phyloP scores from a whole-genome alignment of 2,113 vertebrate species.

The Eulacestoma nigropectus region DNA sequence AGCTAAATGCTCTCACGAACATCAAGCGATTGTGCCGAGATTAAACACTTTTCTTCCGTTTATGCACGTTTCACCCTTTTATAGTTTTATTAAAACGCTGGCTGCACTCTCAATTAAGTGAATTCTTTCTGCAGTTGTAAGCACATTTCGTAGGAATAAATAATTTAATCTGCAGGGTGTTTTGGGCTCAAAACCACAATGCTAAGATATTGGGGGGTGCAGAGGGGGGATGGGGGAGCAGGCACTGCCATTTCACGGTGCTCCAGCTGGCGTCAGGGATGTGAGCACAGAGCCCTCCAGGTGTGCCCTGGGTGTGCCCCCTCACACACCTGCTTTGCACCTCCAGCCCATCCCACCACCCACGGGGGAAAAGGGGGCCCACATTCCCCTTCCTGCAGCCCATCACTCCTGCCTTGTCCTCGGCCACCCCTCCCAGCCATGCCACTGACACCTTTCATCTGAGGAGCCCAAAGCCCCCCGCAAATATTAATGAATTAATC shows the following conservation, averaged over 20 bases:
- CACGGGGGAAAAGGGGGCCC: accelerated
- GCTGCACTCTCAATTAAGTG: slow-evolving; percentile 29
- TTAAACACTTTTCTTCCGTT: slow-evolving; percentile 35
- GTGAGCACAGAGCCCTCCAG: accelerated
- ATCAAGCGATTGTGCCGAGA: background rate
- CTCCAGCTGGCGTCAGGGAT: background rate
- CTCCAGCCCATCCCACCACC: background rate
- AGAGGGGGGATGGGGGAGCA: background rate
- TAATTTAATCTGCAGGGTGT: background rate
- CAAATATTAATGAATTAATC: background rate
- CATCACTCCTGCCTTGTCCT: accelerated
- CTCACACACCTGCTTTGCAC: accelerated
- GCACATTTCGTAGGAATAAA: slow-evolving; percentile 11
- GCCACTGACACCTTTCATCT: background rate
- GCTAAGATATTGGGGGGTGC: background rate
- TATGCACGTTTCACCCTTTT: slow-evolving; percentile 29
- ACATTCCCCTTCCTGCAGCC: accelerated
- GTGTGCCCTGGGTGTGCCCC: too few relatives aligned
- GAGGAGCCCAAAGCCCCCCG: background rate
- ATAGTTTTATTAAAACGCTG: slow-evolving; percentile 34
- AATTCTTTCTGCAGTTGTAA: slow-evolving; percentile 8
- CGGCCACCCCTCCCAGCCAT: accelerated
- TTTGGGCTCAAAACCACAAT: background rate
- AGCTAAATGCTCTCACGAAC: background rate
- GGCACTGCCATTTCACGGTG: background rate